phyloP scores from a whole-genome alignment of 2,113 vertebrate species.

The Atherinomorus stipes region DNA sequence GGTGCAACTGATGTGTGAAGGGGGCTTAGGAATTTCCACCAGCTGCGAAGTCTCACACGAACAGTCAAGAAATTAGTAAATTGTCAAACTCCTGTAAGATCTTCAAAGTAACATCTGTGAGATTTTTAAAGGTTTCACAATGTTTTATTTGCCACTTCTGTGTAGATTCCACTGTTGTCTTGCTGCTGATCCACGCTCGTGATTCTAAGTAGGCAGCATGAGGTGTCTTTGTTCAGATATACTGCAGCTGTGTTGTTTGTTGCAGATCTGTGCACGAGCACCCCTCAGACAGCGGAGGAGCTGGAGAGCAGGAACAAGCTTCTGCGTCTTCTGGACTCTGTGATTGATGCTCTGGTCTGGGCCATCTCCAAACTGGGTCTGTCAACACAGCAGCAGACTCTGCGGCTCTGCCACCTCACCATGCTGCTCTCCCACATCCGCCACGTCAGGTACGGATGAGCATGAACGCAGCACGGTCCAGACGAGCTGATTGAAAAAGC shows the following conservation, averaged over 20 bases:
- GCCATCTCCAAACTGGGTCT: slow-evolving; percentile 92
- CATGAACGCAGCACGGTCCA: too few relatives aligned
- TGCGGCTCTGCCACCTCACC: slow-evolving; percentile 90
- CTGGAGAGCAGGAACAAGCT: slow-evolving; percentile 89
- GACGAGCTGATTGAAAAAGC: background rate
- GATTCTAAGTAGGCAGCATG: too few relatives aligned
- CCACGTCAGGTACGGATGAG: slow-evolving; percentile 91
- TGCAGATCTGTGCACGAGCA: slow-evolving; percentile 86
- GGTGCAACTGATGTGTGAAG: too few relatives aligned
- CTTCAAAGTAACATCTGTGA: too few relatives aligned
- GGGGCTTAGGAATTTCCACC: too few relatives aligned
- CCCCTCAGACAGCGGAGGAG: slow-evolving; percentile 82
- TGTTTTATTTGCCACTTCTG: too few relatives aligned
- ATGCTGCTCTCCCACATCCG: slow-evolving; percentile 96
- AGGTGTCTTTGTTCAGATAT: background rate
- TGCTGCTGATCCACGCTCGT: too few relatives aligned
- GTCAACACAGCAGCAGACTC: slow-evolving; percentile 89
- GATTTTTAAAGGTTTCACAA: too few relatives aligned
- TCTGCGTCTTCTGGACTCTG: slow-evolving; percentile 88
- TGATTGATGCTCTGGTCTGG: slow-evolving; percentile 95
- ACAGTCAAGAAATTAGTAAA: too few relatives aligned
- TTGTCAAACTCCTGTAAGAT: too few relatives aligned
- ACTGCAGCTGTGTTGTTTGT: slow-evolving; percentile 5
- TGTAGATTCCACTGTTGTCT: too few relatives aligned
- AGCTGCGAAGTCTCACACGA: too few relatives aligned